A percentile compares a stretch with the other conserved stretches of the same genome.
Evolutionary conservation across 2,113 vertebrate species (phyloP).

Genomic region (Montifringilla adamsi): DNA sequence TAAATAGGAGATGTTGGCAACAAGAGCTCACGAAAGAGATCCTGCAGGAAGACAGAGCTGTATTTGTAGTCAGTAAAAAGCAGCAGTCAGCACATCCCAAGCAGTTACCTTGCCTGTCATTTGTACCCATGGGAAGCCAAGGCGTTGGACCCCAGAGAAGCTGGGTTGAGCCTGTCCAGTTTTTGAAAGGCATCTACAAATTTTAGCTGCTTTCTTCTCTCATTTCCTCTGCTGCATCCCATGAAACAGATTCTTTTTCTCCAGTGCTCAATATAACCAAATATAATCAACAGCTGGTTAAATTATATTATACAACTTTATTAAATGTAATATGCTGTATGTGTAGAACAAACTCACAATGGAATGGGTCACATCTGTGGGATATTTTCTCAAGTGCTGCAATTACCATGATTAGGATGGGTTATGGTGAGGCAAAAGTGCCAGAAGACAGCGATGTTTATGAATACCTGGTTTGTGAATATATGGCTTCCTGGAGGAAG

Average conservation of each 20-base stretch:
- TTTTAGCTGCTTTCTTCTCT: background rate
- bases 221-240: background rate
- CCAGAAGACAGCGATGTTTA: background rate
- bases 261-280: background rate
- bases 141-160: background rate
- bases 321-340: background rate
- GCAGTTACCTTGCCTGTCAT: background rate
- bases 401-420: background rate
- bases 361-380: background rate
- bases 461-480: background rate
- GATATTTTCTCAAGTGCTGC: conserved; percentile 7
- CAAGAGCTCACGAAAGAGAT: background rate
- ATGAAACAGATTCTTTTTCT: background rate
- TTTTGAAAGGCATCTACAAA: background rate
- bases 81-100: background rate
- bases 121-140: background rate
- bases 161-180: background rate
- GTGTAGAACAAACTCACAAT: background rate
- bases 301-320: background rate
- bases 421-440: background rate
- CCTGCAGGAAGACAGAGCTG: background rate
- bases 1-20: background rate
- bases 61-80: background rate
- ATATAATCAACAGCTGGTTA: background rate
- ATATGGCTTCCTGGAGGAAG: background rate